Evolutionary conservation across 2,797 vertebrate genomes (phyloP).

Genomic region (Poecilia wingei): DNA sequence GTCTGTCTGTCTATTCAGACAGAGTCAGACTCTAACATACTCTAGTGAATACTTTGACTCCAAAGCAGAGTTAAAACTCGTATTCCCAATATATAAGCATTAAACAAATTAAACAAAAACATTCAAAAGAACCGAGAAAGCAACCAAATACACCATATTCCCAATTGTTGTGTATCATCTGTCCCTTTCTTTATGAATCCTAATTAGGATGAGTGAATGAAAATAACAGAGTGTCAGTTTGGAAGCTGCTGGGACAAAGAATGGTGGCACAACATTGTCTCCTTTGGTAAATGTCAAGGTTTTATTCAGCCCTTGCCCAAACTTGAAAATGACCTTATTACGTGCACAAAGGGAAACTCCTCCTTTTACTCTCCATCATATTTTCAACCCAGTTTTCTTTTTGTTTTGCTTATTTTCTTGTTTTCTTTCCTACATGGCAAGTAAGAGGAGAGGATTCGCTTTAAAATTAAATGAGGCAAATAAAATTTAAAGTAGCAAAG

Average conservation of each 20-base stretch:
- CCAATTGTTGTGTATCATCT: background rate
- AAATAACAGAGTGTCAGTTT: slow-evolving; percentile 4
- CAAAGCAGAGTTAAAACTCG: too few relatives aligned
- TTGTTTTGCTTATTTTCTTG: background rate
- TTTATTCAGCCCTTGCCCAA: slow-evolving; percentile 6
- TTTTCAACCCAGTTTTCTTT: background rate
- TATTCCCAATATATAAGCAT: too few relatives aligned
- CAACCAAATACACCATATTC: background rate
- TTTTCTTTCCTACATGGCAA: background rate
- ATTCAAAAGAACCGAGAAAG: background rate
- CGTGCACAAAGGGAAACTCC: background rate
- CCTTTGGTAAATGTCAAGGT: slow-evolving; percentile 24
- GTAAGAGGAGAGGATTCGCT: background rate
- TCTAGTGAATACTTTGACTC: too few relatives aligned
- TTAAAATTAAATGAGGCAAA: background rate
- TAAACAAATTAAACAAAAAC: background rate
- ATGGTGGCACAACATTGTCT: slow-evolving; percentile 3
- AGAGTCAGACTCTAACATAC: too few relatives aligned
- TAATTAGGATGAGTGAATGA: slow-evolving; percentile 6
- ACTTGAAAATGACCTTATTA: slow-evolving; percentile 16
- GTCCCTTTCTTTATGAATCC: background rate
- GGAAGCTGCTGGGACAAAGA: slow-evolving; percentile 7
- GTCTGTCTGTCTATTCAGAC: background rate
- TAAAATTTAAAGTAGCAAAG: background rate
- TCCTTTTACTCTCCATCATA: background rate